Evolutionary conservation across 2,113 vertebrate genomes (phyloP), one percentile per base, ranked within the genome.

Genomic region (Perognathus longimembris): DNA sequence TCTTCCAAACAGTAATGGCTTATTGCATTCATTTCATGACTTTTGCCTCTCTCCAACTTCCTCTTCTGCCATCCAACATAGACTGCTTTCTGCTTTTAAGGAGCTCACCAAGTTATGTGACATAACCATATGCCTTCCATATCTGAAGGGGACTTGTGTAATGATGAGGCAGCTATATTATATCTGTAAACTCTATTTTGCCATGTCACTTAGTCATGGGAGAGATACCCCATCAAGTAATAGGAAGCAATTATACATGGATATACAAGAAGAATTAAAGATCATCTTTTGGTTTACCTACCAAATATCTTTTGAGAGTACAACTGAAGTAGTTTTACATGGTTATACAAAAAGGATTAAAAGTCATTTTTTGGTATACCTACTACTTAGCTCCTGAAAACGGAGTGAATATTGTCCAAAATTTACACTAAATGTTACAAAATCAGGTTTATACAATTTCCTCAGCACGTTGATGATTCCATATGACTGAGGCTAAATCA

Each of bases 41-140:
- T 57, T 42, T 57, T 42, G 21, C 78, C 73, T 84, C 67, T 83
- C 40, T 77, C 28, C 34, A 36, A 61, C 7, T 67, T 80, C 14
- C 21, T 88, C 6, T 69, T 77, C 30, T 61, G n/a, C 30, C 22
- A 3, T 10, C 4, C 30, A 9, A 21, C 14, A 79, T 3, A 54
- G 69, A 69, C 38, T 91, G 30, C 11, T 21, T 28, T 80, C 64
- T 90, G 15, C 66, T 85, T 95, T 88, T 76, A 32, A 71, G 88
- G 1, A 20, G 4, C 64, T 90, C 2, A 34, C 20, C 9, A 42
- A 75, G 20, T 85, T 85, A 73, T 20, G 45, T 70, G 42, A 36
- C 24, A 24, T 36, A 24, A 5, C 12, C 7, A 40, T 2, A 45
- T 63, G 63, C 67, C 12, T 3, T 77, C 34, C 30, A 17, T 50